A percentile compares a stretch with the other conserved stretches of the same genome.
Evolutionary conservation across 2,888 invertebrate genomes (phyloP).

Genomic region (Diplolepis rosae): DNA sequence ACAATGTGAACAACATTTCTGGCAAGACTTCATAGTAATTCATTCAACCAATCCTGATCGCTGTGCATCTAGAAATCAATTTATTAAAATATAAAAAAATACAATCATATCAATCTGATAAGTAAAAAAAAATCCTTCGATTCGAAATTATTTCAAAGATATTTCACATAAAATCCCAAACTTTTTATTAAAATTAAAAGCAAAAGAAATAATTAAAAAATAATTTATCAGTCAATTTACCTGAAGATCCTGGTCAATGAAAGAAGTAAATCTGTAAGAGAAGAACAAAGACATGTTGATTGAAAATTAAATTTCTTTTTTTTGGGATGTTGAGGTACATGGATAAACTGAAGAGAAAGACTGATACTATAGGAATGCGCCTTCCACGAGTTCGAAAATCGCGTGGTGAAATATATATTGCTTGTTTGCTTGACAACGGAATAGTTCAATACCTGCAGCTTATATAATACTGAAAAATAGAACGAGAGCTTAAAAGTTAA

Average conservation of each 20-base stretch:
- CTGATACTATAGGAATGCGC: slow-evolving; percentile 51
- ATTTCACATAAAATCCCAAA: too few relatives aligned
- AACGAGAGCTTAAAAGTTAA: slow-evolving; percentile 8
- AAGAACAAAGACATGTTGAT: background rate
- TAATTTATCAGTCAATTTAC: background rate
- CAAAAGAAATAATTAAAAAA: background rate
- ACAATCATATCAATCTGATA: background rate
- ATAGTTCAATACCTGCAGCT: slow-evolving; percentile 60
- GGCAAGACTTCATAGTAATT: slow-evolving; percentile 53
- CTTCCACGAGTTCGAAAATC: slow-evolving; percentile 3
- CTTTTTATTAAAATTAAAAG: too few relatives aligned
- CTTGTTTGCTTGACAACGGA: slow-evolving; percentile 71
- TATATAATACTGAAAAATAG: slow-evolving; percentile 1
- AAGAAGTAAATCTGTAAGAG: background rate
- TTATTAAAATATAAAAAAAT: background rate
- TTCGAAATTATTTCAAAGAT: background rate
- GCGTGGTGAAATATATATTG: slow-evolving; percentile 12
- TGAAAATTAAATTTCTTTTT: background rate
- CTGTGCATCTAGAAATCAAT: background rate
- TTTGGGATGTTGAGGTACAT: background rate
- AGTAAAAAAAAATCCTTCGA: background rate
- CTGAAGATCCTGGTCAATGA: background rate
- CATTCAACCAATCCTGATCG: slow-evolving; percentile 5
- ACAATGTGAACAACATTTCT: slow-evolving; percentile 66
- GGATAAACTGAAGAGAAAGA: background rate